Percentiles rank a stretch among this genome's conserved stretches.
These are phyloP conservation scores for Acropora yongei DNA, from an alignment of 64 coral and sea anemone genomes.

Conservation along the genomic window DNA sequence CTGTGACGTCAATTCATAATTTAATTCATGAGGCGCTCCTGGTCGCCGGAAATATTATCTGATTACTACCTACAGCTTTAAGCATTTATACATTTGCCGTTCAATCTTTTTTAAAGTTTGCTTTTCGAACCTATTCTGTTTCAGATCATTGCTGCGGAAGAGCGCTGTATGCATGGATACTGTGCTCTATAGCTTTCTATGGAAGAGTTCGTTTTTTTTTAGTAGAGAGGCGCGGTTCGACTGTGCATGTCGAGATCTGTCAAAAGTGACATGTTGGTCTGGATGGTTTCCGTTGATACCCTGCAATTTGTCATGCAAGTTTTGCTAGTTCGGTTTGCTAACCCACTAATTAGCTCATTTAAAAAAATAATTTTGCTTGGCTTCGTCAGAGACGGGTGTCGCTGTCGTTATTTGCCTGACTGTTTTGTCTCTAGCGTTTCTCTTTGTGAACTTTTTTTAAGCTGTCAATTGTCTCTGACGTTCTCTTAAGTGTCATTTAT, in stretches of 20 bases:
- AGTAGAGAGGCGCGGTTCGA: neutral
- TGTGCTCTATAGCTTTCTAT: neutral
- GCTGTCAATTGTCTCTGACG: conserved; percentile 3
- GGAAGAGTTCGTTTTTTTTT: neutral
- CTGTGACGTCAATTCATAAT: neutral
- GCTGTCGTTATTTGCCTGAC: conserved; percentile 19
- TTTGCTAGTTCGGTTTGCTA: conserved; percentile 17
- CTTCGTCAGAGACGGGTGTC: conserved; percentile 15
- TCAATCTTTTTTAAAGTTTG: neutral
- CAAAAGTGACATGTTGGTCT: conserved; percentile 24
- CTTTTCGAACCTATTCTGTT: neutral
- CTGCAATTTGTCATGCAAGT: conserved; percentile 20
- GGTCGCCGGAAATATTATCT: neutral
- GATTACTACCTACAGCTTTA: neutral
- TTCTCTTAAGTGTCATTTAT: conserved; percentile 19
- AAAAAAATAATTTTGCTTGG: neutral
- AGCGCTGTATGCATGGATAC: neutral
- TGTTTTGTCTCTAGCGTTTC: conserved; percentile 17
- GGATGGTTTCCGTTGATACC: conserved; percentile 14
- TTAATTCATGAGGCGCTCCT: neutral
- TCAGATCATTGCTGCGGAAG: neutral
- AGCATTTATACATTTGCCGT: neutral
- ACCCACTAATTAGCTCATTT: conserved; percentile 17
- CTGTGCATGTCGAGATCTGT: conserved; percentile 9
- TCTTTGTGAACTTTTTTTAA: conserved; percentile 11